Evolutionary conservation across 2,113 vertebrate genomes (phyloP), one percentile per base, ranked within the genome.

Genomic region (Grallaria varia): DNA sequence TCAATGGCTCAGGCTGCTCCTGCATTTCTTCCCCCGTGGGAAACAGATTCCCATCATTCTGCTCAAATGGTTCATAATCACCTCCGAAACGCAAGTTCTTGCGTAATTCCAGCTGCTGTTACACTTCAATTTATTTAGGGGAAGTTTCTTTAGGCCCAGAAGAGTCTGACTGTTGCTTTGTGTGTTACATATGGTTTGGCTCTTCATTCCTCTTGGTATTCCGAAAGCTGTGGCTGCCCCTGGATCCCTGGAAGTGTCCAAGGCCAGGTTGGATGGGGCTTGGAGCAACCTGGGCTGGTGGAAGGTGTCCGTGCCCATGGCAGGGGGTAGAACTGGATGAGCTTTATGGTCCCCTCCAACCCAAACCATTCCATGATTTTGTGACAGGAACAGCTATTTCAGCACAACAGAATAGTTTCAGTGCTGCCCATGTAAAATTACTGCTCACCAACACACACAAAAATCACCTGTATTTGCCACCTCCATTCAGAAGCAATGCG

Each of bases 11-110:
- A 8, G 72, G 64, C 87, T 81, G 56, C 89, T 95, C 76, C 84
- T 84, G 35, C 1, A 0, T 72, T 87, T 87, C 77, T 87, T 71
- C 69, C 67, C 77, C 77, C 69, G 35, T 44, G 79, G 91, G 91
- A 87, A 92, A 56, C 50, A 81, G 89, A 78, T 94, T 91, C 69
- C 87, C 62, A 81, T 94, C 89, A 40, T 95, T 91, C 84, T 87
- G 6, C 81, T 89, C 60, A 55, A 77, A 68, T 87, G 77, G 58
- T 87, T 87, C 76, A 91, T 92, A 94, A 92, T 94, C 84, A 71
- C 93, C 80, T 95, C 84, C 94, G 80, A 94, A 95, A 94, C 5
- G 0, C 60, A 39, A 55, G 33, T 60, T 81, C 80, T 78, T 75
- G 47, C 3, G 3, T 75, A 86, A 50, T 90, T 89, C 68, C 45